Evolutionary conservation across 2,113 vertebrate genomes (phyloP).

Genomic region (Glaucomys volans): DNA sequence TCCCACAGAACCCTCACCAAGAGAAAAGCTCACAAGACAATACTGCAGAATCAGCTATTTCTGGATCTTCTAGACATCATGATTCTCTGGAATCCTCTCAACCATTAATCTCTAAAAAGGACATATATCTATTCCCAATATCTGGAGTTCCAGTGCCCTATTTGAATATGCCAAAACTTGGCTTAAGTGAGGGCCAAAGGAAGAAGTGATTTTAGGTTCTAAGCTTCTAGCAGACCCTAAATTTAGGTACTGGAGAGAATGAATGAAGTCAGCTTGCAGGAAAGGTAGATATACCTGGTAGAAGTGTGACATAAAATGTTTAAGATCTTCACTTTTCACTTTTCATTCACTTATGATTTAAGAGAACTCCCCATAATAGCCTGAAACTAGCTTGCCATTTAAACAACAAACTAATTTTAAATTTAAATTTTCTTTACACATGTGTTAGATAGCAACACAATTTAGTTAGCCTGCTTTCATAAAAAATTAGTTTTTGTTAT

Average conservation of each 20-base stretch:
- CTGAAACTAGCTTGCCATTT: not conserved
- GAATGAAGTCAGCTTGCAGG: not conserved
- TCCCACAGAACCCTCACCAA: not conserved
- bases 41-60: not conserved
- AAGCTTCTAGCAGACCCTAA: not conserved
- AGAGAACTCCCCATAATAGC: not conserved
- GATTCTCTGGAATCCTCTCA: not conserved
- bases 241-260: not conserved
- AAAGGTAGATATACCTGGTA: not conserved
- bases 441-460: not conserved
- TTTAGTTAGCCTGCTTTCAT: not conserved
- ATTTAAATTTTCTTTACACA: not conserved
- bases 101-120: not conserved
- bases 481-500: constrained; percentile 38
- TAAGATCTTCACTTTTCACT: not conserved
- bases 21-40: fast-evolving
- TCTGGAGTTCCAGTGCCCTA: not conserved
- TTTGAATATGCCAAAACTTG: not conserved
- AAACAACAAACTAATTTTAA: not conserved
- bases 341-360: not conserved
- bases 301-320: not conserved
- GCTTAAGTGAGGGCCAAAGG: not conserved
- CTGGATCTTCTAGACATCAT: not conserved
- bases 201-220: not conserved
- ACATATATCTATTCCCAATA: not conserved